Evolutionary conservation across 2,888 invertebrate species (phyloP).

Genomic region (Acleris emargana): DNA sequence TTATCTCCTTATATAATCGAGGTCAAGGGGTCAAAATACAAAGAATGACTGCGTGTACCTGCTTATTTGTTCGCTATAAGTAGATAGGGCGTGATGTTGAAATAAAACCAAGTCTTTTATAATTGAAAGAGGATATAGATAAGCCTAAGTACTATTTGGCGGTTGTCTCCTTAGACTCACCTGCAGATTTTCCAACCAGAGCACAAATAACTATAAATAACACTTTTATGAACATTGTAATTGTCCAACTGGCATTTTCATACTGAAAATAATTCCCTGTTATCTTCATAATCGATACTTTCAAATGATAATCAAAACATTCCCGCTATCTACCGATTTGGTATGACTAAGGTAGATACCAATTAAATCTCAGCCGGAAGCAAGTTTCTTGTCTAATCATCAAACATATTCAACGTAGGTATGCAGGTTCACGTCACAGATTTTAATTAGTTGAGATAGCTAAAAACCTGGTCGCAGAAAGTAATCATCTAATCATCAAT

Average conservation of each 20-base stretch:
- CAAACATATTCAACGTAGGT: background rate
- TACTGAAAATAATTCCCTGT: constrained; percentile 37
- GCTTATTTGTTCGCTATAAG: too few species aligned
- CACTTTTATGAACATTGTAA: constrained; percentile 52
- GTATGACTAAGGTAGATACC: constrained; percentile 2
- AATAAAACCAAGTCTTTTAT: too few species aligned
- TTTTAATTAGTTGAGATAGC: too few species aligned
- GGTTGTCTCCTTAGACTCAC: constrained; percentile 48
- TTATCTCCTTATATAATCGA: constrained; percentile 41
- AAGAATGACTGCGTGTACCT: too few species aligned
- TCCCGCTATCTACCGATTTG: constrained; percentile 10
- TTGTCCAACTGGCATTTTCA: constrained; percentile 37
- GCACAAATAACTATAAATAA: constrained; percentile 55
- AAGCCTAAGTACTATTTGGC: too few species aligned
- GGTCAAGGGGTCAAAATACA: too few species aligned
- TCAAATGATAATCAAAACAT: constrained; percentile 17
- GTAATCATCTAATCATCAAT: too few species aligned
- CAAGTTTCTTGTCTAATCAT: constrained; percentile 4
- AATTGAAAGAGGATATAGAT: too few species aligned
- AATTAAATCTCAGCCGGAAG: constrained; percentile 24
- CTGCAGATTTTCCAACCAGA: constrained; percentile 52
- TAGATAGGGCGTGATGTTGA: too few species aligned
- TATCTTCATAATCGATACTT: constrained; percentile 43
- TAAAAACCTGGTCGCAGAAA: too few species aligned
- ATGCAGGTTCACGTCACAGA: too few species aligned